Base-by-base conservation (phyloP, 2,888 invertebrate species). In the Heliconius aoede region DNA sequence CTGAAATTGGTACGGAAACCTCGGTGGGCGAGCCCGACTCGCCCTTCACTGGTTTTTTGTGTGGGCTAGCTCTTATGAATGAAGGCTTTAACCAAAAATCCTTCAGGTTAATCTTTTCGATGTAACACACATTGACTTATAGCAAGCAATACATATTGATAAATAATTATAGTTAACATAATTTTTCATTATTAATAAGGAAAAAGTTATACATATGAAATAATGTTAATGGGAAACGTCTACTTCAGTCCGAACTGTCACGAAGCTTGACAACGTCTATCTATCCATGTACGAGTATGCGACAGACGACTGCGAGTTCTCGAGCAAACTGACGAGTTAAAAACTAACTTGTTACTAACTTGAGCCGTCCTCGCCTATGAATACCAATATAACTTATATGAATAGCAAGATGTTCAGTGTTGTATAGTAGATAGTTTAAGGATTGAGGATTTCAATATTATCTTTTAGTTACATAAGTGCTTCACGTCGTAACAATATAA, bases 281-380 rank as follows among this genome's bases (percentile, higher is more conserved):
- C 36, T 55, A 76, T 67, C n/a, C n/a, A n/a, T n/a, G n/a, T n/a
- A n/a, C n/a, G n/a, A n/a, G 60, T 73, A 69, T 40, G 61, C 69
- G 73, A 60, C 71, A 71, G 46, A 62, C 68, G 65, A 71, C 68
- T 71, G 40, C 62, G 71, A 64, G 71, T 68, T 74, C 77, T 73
- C 69, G 36, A 51, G 74, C 69, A 65, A 77, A 77, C 77, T 77
- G 74, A 71, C 69, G 71, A 77, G 77, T 77, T 77, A 77, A 77
- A 77, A 77, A 77, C 74, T 77, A 77, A 77, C 77, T 77, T 74
- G 71, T 74, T 72, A 74, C 69, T 65, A 77, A 77, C 74, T 77
- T 77, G 46, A 32, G 24, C 71, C 71, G 61, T 71, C 69, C 69
- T 61, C 67, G 69, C 24, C 64, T 74, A 74, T 77, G 58, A 74